Evolutionary conservation across 2,113 vertebrate species (phyloP).

Genomic region (Salvelinus namaycush): DNA sequence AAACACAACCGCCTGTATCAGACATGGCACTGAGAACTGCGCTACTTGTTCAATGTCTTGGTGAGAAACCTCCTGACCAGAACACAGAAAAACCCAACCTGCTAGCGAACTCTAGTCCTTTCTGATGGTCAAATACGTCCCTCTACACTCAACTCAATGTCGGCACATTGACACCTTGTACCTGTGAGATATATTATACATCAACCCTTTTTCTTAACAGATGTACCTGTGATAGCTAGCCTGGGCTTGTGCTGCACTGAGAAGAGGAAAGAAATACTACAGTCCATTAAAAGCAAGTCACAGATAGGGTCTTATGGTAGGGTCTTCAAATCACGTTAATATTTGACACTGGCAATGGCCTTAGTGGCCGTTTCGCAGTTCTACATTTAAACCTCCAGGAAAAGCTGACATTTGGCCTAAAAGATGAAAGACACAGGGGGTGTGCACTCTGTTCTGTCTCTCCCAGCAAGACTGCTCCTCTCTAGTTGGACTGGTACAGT

Average conservation of each 20-base stretch:
- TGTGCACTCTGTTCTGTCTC: background rate
- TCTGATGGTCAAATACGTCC: background rate
- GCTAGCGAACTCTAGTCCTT: background rate
- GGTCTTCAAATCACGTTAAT: slow-evolving; percentile 30
- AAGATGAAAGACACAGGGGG: background rate
- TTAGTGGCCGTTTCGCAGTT: background rate
- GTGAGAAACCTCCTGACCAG: background rate
- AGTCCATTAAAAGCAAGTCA: slow-evolving; percentile 30
- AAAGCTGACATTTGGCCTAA: slow-evolving; percentile 7
- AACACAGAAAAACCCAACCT: background rate
- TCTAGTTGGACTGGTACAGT: background rate
- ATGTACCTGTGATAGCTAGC: slow-evolving; percentile 33
- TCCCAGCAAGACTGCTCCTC: background rate
- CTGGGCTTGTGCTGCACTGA: slow-evolving; percentile 38
- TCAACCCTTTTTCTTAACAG: slow-evolving; percentile 25
- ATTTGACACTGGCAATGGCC: slow-evolving; percentile 37
- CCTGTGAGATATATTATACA: slow-evolving; percentile 11
- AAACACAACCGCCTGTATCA: background rate
- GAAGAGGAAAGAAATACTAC: slow-evolving; percentile 21
- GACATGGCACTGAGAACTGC: background rate
- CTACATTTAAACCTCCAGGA: slow-evolving; percentile 25
- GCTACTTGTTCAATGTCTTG: too few relatives aligned
- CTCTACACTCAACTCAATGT: slow-evolving; percentile 4
- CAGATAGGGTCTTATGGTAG: slow-evolving; percentile 14
- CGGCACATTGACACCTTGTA: slow-evolving; percentile 10